Conservation (phyloP, 2,888 invertebrate genomes). For the Leucophora obtusa region DNA sequence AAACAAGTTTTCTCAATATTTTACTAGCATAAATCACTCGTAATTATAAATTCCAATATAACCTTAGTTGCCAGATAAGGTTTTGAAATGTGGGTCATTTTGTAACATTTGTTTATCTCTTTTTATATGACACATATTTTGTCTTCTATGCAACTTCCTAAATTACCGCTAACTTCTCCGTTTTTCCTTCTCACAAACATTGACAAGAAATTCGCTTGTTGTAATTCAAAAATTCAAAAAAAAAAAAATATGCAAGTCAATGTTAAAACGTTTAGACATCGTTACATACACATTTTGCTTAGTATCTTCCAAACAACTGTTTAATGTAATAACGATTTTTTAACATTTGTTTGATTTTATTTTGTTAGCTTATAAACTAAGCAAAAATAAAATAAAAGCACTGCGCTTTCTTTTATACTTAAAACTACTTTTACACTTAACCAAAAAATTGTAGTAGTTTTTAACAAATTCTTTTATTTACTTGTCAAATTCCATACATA, state of each 20-base stretch:
- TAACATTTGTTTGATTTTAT: not conserved
- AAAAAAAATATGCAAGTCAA: conserved; percentile 46
- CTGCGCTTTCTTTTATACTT: too few relatives aligned
- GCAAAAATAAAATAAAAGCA: too few relatives aligned
- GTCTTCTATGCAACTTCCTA: conserved; percentile 30
- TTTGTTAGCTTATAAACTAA: too few relatives aligned
- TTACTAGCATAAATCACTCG: too few relatives aligned
- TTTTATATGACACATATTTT: conserved; percentile 38
- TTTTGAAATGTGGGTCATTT: conserved; percentile 30
- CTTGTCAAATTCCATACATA: too few relatives aligned
- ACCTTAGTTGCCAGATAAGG: not conserved
- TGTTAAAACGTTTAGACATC: conserved; percentile 60
- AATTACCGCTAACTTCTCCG: conserved; percentile 49
- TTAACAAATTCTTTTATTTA: too few relatives aligned
- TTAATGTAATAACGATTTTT: conserved; percentile 56
- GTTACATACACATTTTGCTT: conserved; percentile 30
- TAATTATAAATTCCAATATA: too few relatives aligned
- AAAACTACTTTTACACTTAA: too few relatives aligned
- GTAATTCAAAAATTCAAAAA: conserved; percentile 45
- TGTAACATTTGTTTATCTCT: conserved; percentile 7
- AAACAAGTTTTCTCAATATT: too few relatives aligned
- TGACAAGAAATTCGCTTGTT: conserved; percentile 52
- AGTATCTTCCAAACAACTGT: conserved; percentile 54
- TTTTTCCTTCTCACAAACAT: conserved; percentile 42
- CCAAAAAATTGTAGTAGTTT: too few relatives aligned